These are phyloP conservation scores for Philhelius pedissequus DNA, from an alignment of 2,888 invertebrate genomes.

Conservation along the genomic window DNA sequence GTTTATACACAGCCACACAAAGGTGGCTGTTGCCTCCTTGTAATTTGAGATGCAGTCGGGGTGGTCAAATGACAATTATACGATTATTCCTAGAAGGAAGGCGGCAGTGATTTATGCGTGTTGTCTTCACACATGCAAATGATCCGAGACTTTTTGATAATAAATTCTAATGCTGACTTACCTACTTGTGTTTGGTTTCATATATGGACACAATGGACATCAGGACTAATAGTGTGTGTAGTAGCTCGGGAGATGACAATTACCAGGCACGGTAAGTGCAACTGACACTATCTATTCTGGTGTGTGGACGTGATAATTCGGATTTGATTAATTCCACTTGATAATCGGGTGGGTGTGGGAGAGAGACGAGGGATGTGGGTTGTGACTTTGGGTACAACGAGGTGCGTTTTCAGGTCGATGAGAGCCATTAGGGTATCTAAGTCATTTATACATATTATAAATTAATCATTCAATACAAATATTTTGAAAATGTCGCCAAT, in stretches of 20 bases:
- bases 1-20: not conserved
- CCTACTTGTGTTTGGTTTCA: not conserved
- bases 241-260: constrained; percentile 62
- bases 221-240: constrained; percentile 5
- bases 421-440: too few species aligned
- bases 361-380: not conserved
- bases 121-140: constrained; percentile 68
- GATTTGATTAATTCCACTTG: constrained; percentile 66
- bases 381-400: not conserved
- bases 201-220: not conserved
- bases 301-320: constrained; percentile 66
- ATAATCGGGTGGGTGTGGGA: constrained; percentile 37
- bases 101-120: constrained; percentile 64
- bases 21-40: constrained; percentile 47
- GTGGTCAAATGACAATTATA: constrained; percentile 45
- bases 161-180: constrained; percentile 32
- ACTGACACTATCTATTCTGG: constrained; percentile 63
- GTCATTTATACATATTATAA: too few species aligned
- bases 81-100: too few species aligned
- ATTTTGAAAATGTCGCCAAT: too few species aligned
- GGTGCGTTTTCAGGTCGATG: constrained; percentile 12
- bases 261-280: constrained; percentile 64
- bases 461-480: too few species aligned
- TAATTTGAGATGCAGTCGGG: not conserved
- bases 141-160: constrained; percentile 57